Base-by-base conservation (phyloP, 2,888 invertebrate species). In the Clistopyga incitator region DNA sequence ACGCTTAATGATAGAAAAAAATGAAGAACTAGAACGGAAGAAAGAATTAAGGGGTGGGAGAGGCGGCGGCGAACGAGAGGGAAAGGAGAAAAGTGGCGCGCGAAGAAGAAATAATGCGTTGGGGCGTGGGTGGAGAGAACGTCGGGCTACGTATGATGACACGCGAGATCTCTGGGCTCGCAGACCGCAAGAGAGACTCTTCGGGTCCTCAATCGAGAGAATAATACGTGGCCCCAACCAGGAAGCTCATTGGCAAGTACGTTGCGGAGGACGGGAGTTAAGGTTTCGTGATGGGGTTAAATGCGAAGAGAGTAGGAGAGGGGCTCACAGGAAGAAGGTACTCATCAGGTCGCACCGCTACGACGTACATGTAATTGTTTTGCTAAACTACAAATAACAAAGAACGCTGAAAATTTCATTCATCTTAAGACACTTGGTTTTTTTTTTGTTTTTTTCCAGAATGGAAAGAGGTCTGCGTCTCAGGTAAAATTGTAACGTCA, bases 251-350 rank as follows among this genome's bases (percentile, higher is more conserved):
- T 91, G 89, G 79, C 88, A 88, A 87, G 89, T 85, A 89, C 87
- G 87, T 82, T 68, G 65, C 82, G 83, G 84, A 79, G 85, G 78
- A 84, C 70, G 84, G 84, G 82, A 56, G 72, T 67, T 78, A 65
- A 72, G 82, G 84, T 78, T 84, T 85, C 65, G 68, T 50, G 84
- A 84, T 71, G 81, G 84, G 84, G 85, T 72, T 65, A 84, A 83
- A 68, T 68, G 74, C 70, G 82, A 74, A 34, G 80, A 85, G 85
- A 82, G 38, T 29, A 11, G 38, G 34, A 38, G 64, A 84, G 86
- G 88, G 88, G 85, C 86, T 87, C 88, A 90, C 91, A 92, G 92
- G 92, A 91, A 91, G 90, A 89, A 87, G 90, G 90, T 88, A 92
- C 91, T 92, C 91, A 91, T 89, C 84, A 82, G 87, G 88, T 89